These are phyloP conservation scores for Drosophila arawakana DNA, from an alignment of 1,140 invertebrate genomes.

Conservation along the genomic window DNA sequence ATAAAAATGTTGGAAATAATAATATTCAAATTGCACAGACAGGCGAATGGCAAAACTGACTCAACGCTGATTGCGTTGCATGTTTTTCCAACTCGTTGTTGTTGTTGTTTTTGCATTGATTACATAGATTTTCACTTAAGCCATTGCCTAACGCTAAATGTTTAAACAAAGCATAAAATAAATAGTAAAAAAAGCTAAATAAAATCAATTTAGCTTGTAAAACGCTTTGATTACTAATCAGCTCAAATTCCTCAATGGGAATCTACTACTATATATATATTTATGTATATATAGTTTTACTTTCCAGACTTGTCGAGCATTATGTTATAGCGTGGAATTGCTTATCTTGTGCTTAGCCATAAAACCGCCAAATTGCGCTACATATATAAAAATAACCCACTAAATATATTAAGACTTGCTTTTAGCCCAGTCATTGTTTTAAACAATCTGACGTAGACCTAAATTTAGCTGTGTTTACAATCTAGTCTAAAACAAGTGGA, in stretches of 20 bases:
- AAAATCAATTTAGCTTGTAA: conserved; percentile 3
- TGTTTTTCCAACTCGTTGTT: conserved; percentile 38
- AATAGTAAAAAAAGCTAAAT: neutral
- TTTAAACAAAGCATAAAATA: neutral
- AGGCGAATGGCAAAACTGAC: conserved; percentile 16
- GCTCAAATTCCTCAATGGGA: conserved; percentile 11
- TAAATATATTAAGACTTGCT: conserved; percentile 3
- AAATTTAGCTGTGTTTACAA: neutral
- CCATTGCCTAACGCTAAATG: conserved; percentile 29
- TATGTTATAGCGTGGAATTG: neutral
- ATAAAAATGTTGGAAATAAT: conserved; percentile 46
- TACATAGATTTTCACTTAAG: conserved; percentile 70
- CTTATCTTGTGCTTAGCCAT: conserved; percentile 9
- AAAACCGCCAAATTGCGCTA: conserved; percentile 1
- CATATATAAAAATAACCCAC: conserved; percentile 12
- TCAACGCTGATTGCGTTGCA: conserved; percentile 38
- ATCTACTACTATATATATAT: neutral
- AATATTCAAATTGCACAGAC: conserved; percentile 39
- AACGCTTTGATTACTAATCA: conserved; percentile 33
- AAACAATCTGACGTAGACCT: neutral
- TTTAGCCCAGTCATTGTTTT: neutral
- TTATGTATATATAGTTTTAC: neutral
- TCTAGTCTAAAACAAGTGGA: neutral
- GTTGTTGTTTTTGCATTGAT: conserved; percentile 37
- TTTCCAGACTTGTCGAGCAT: neutral